These are phyloP conservation scores for Panthera tigris DNA, from an alignment of 2,113 vertebrate genomes.

Conservation along the genomic window DNA sequence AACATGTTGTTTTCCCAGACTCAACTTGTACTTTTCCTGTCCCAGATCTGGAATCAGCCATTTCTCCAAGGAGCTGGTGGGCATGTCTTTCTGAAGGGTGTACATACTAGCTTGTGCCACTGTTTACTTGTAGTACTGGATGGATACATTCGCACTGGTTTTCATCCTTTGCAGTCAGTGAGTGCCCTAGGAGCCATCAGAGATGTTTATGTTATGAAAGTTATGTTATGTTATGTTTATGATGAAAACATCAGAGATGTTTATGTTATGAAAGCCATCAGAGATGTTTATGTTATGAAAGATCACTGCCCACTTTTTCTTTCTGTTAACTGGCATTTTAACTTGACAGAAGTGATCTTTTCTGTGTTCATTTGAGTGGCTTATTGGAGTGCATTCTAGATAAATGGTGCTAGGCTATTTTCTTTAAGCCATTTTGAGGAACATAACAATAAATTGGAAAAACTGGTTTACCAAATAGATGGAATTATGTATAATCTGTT, in stretches of 20 bases:
- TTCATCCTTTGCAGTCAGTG: not conserved
- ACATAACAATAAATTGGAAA: not conserved
- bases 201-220: not conserved
- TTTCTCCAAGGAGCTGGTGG: not conserved
- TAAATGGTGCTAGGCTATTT: not conserved
- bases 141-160: not conserved
- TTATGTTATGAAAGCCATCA: not conserved
- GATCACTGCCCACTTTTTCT: not conserved
- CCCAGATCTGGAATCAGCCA: not conserved
- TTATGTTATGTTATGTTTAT: no score
- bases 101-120: not conserved
- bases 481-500: not conserved
- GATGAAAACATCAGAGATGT: not conserved
- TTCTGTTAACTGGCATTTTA: not conserved
- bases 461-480: not conserved
- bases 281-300: not conserved
- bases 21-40: not conserved
- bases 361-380: not conserved
- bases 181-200: not conserved
- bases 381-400: not conserved
- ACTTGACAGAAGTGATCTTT: not conserved
- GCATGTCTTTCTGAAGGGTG: not conserved
- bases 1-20: not conserved
- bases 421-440: slow-evolving; percentile 32
- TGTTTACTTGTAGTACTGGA: not conserved